A percentile compares a stretch with the other conserved stretches of the same genome.
Evolutionary conservation across 2,888 invertebrate genomes (phyloP).

Genomic region (Torymus auratus): DNA sequence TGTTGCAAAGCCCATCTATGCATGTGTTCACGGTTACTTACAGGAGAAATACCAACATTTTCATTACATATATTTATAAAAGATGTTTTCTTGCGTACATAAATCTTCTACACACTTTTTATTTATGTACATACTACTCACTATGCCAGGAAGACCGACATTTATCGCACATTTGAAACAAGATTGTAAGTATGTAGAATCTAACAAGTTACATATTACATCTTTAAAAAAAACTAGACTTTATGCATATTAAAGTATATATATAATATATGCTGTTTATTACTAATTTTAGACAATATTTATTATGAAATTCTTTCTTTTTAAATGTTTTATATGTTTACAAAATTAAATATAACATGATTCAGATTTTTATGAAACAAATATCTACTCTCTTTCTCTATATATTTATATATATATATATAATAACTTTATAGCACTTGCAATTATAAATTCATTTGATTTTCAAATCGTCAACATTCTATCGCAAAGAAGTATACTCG

Average conservation of each 20-base stretch:
- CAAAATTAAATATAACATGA: slow-evolving; percentile 47
- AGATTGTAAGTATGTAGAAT: slow-evolving; percentile 32
- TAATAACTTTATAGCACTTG: slow-evolving; percentile 38
- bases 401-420: slow-evolving; percentile 14
- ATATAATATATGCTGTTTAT: slow-evolving; percentile 47
- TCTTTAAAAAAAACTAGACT: slow-evolving; percentile 48
- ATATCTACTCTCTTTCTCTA: slow-evolving; percentile 19
- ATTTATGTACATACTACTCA: slow-evolving; percentile 50
- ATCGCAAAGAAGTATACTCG: slow-evolving; percentile 20
- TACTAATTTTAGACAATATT: slow-evolving; percentile 49
- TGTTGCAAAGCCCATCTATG: slow-evolving; percentile 56
- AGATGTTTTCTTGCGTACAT: slow-evolving; percentile 38
- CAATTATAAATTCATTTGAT: slow-evolving; percentile 45
- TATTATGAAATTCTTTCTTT: slow-evolving; percentile 45
- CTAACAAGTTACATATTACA: slow-evolving; percentile 47
- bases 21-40: slow-evolving; percentile 55
- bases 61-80: slow-evolving; percentile 54
- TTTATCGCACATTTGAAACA: slow-evolving; percentile 50
- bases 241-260: slow-evolving; percentile 36
- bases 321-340: slow-evolving; percentile 46
- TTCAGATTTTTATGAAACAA: slow-evolving; percentile 43
- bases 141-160: slow-evolving; percentile 57
- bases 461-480: slow-evolving; percentile 26
- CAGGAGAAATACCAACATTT: slow-evolving; percentile 52
- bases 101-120: slow-evolving; percentile 45